Conservation (phyloP, 2,888 invertebrate species). For the Luperina nickerlii region DNA sequence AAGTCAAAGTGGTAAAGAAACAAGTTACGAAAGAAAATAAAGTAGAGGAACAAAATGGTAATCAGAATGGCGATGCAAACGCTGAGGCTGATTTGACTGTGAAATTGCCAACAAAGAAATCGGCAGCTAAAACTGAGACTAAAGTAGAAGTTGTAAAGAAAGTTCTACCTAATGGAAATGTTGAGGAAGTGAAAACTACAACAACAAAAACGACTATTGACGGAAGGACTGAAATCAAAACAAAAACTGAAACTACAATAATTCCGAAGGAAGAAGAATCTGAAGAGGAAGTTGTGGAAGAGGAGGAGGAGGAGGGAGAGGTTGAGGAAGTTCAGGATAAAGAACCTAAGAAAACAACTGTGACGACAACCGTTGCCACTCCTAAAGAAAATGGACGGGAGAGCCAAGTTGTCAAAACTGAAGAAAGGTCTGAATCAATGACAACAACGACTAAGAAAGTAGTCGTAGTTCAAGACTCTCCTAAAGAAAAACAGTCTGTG, state of each 20-base stretch:
- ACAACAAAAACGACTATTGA: conserved; percentile 86
- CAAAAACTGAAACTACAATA: conserved; percentile 84
- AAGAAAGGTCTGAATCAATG: conserved; percentile 81
- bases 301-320: conserved; percentile 74
- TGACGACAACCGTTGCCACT: conserved; percentile 58
- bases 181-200: conserved; percentile 86
- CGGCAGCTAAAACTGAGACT: conserved; percentile 85
- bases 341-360: conserved; percentile 64
- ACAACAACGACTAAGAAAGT: conserved; percentile 81
- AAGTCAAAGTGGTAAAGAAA: conserved; percentile 81
- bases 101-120: conserved; percentile 83
- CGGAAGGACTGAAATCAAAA: conserved; percentile 85
- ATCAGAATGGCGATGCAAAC: conserved; percentile 81
- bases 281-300: conserved; percentile 79
- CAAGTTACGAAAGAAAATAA: conserved; percentile 79
- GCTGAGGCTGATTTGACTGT: conserved; percentile 82
- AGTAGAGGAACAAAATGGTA: conserved; percentile 79
- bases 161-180: conserved; percentile 82
- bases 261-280: conserved; percentile 82
- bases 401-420: conserved; percentile 76
- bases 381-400: conserved; percentile 72
- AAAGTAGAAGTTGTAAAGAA: conserved; percentile 85
- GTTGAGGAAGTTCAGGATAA: conserved; percentile 67
- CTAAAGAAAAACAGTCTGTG: conserved; percentile 73
- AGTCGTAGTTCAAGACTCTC: conserved; percentile 77